Conservation (phyloP, 2,888 invertebrate genomes). For the Sarcophaga rosellei region DNA sequence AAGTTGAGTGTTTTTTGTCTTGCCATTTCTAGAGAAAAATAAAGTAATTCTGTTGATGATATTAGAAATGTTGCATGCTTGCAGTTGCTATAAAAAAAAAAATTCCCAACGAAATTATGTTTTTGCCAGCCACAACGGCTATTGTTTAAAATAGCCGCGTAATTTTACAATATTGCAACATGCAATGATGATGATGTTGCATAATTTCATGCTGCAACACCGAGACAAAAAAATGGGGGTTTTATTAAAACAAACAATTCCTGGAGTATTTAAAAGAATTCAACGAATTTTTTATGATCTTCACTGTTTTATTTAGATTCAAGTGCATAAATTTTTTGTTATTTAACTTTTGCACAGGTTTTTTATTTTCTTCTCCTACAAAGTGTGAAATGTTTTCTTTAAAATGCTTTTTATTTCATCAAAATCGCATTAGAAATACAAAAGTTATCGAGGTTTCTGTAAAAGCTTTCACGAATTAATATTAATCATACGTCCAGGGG, state of each 20-base stretch:
- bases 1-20: neutral
- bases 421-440: neutral
- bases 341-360: no score
- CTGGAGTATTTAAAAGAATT: no score
- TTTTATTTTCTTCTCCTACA: no score
- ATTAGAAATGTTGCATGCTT: neutral
- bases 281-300: no score
- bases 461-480: neutral
- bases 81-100: neutral
- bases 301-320: no score
- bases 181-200: neutral
- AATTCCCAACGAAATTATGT: neutral
- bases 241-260: no score
- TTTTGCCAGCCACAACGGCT: neutral
- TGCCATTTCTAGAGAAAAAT: neutral
- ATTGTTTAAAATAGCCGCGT: neutral
- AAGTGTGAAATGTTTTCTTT: neutral
- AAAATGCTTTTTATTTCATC: neutral
- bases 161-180: neutral
- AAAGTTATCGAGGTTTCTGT: neutral
- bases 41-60: neutral
- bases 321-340: no score
- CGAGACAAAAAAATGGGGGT: neutral
- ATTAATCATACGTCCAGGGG: neutral
- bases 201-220: neutral